These are phyloP conservation scores for Pelmatolapia mariae DNA, from an alignment of 2,113 vertebrate species.

Conservation along the genomic window DNA sequence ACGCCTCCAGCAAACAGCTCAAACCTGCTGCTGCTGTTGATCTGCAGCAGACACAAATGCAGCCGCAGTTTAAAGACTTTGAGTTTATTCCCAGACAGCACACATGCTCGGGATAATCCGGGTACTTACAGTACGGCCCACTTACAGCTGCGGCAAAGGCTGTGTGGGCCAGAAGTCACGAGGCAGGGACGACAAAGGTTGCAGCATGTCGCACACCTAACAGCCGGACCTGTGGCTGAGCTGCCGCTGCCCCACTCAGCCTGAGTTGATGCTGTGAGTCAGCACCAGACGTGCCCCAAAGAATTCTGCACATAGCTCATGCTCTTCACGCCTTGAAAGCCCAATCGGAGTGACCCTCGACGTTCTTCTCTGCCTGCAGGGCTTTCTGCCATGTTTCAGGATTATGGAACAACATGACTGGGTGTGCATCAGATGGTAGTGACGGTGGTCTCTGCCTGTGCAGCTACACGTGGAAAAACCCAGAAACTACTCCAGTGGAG, in stretches of 20 bases:
- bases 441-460: not conserved
- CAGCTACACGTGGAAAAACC: not conserved
- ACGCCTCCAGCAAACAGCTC: not conserved
- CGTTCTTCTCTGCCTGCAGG: not conserved
- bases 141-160: not conserved
- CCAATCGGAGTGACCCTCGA: not conserved
- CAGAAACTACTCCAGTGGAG: not conserved
- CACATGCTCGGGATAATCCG: not conserved
- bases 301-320: not conserved
- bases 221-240: not conserved
- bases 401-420: not conserved
- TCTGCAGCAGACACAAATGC: not conserved
- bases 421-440: not conserved
- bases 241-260: not conserved
- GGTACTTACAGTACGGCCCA: not conserved
- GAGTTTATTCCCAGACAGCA: not conserved
- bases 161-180: not conserved
- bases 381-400: not conserved
- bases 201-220: not conserved
- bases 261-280: not conserved
- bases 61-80: not conserved
- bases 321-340: not conserved
- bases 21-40: constrained; percentile 3
- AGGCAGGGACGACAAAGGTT: not conserved
- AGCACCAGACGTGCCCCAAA: not conserved